phyloP scores from a whole-genome alignment of 2,797 vertebrate species.

The Forpus xanthops region DNA sequence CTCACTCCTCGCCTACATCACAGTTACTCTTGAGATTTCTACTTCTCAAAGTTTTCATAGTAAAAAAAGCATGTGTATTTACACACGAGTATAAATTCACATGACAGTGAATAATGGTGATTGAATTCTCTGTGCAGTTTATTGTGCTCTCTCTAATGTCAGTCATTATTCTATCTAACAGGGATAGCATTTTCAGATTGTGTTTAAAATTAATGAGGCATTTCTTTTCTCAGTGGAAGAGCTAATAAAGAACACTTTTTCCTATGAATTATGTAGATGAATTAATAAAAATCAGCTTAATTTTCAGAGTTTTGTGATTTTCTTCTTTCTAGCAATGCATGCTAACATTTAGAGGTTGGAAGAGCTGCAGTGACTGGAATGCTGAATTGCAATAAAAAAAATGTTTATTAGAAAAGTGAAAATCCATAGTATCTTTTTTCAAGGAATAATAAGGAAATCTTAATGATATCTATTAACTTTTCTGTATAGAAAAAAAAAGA shows the following conservation, averaged over 20 bases:
- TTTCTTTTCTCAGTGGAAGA: conserved; percentile 68
- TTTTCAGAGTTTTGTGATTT: conserved; percentile 51
- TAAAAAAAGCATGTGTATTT: conserved; percentile 30
- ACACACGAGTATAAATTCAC: conserved; percentile 21
- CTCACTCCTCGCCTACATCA: background rate
- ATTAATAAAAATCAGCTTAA: conserved; percentile 65
- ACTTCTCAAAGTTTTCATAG: conserved; percentile 1
- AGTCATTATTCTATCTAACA: conserved; percentile 76
- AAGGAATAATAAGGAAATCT: background rate
- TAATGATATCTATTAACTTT: background rate
- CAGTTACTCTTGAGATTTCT: background rate
- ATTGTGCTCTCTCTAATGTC: conserved; percentile 68
- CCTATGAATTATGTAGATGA: conserved; percentile 56
- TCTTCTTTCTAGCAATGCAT: background rate
- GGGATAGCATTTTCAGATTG: conserved; percentile 64
- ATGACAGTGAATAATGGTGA: conserved; percentile 50
- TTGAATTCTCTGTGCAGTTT: conserved; percentile 60
- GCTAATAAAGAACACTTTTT: conserved; percentile 59
- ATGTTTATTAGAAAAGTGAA: background rate
- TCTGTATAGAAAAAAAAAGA: background rate
- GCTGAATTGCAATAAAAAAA: background rate
- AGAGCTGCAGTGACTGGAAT: background rate
- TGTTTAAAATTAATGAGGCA: conserved; percentile 78
- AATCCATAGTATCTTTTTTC: background rate
- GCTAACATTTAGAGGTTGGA: conserved; percentile 6